Evolutionary conservation across 2,888 invertebrate species (phyloP).

Genomic region (Piscicola geometra): DNA sequence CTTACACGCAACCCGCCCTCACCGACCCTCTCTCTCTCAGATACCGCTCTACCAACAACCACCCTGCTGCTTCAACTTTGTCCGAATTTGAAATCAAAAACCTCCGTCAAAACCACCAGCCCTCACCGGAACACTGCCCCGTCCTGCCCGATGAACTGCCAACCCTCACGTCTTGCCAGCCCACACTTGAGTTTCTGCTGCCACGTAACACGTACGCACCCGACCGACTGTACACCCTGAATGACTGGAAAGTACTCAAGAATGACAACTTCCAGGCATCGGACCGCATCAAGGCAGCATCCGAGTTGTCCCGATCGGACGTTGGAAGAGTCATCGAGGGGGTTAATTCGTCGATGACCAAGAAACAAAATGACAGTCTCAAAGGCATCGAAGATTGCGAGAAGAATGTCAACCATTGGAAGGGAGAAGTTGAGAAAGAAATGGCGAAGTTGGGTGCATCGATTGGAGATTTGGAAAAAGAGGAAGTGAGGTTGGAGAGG

Average conservation of each 20-base stretch:
- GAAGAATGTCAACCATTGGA: not conserved
- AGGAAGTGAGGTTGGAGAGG: not conserved
- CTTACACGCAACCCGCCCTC: not conserved
- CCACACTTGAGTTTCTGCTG: not conserved
- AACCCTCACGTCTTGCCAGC: not conserved
- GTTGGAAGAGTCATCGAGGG: not conserved
- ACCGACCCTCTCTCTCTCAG: not conserved
- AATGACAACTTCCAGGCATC: slow-evolving; percentile 11
- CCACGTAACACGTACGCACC: not conserved
- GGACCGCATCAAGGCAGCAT: not conserved
- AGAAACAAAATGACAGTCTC: not conserved
- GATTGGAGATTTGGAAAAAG: not conserved
- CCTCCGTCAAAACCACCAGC: slow-evolving; percentile 7
- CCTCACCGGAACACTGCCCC: not conserved
- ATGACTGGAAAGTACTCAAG: not conserved
- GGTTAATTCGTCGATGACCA: not conserved
- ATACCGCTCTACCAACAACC: not conserved
- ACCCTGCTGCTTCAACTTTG: not conserved
- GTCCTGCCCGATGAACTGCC: not conserved
- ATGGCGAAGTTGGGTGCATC: not conserved
- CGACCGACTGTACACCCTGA: not conserved
- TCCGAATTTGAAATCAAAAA: not conserved
- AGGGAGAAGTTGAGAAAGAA: slow-evolving; percentile 1
- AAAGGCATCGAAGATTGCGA: slow-evolving; percentile 1
- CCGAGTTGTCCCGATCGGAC: not conserved